Base-by-base conservation (phyloP, 1,140 invertebrate species). In the Trichomalopsis sarcophagae region DNA sequence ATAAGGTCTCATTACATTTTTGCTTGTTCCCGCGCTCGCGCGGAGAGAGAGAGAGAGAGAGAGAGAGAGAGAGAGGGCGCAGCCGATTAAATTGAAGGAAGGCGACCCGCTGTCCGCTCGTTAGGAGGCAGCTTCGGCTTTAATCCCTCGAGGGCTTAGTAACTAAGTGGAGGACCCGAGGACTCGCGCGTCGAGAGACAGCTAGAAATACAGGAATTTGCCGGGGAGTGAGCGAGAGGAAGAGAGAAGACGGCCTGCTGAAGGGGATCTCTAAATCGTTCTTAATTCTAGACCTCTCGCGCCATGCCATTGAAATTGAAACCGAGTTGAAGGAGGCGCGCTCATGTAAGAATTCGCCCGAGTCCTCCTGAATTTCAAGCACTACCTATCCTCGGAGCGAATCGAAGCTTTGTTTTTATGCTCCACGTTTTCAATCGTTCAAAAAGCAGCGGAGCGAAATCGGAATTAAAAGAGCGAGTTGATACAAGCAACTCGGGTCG, bases 121-220 rank as follows among this genome's bases (percentile, higher is more conserved):
- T 84, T 84, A 84, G 76, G 44, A 78, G 44, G 27, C 77, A 55
- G 83, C 78, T 84, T 85, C 78, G 81, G 55, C 79, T 85, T 85
- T 87, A 87, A 87, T 87, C 86, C 82, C 75, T 66, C 6, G 55
- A 66, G 30, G 83, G 80, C 86, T 87, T 87, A 81, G 86, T 36
- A 84, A 80, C 75, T 87, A 87, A 87, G 79, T 87, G 74, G 87
- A 85, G 85, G 86, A 86, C 79, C 82, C 80, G 79, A 62, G 55
- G 21, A 62, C 55, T n/a, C 55, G 55, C 14, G 17, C 14, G 6
- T 17, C 3, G 21, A 81, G 79, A 84, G 81, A 71, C 77, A 79
- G 74, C 78, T 71, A 55, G 78, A 84, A 79, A 75, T 75, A 75
- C 73, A 75, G 73, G 73, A 75, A 75, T 75, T 75, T 75, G 13